Conservation (phyloP, 2,797 vertebrate genomes). For the Urocyon cinereoargenteus region DNA sequence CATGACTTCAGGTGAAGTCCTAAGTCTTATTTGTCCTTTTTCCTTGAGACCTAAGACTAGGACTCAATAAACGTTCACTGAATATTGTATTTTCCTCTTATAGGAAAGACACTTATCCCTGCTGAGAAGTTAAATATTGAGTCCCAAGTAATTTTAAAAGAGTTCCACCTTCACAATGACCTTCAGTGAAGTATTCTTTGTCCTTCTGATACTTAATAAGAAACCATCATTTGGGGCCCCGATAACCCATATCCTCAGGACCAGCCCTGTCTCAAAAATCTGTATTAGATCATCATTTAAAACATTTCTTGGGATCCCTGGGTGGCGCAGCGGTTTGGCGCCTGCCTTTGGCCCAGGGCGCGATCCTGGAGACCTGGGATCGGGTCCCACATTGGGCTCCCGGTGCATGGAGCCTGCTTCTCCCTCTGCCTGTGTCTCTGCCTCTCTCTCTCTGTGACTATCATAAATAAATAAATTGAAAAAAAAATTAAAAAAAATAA, state of each 20-base stretch:
- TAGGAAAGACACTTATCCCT: neutral
- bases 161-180: neutral
- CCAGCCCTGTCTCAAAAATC: neutral
- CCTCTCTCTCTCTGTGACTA: neutral
- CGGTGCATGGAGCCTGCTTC: neutral
- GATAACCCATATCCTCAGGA: neutral
- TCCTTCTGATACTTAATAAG: neutral
- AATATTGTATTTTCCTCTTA: neutral
- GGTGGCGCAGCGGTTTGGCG: neutral
- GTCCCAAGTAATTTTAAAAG: neutral
- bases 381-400: too few species aligned
- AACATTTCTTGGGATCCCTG: neutral
- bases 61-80: neutral
- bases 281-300: neutral
- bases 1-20: neutral
- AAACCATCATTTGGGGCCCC: neutral
- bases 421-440: neutral
- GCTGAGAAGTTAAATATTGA: slow-evolving; percentile 5
- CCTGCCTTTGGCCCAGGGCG: neutral
- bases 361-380: too few species aligned
- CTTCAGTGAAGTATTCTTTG: neutral
- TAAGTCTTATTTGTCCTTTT: neutral
- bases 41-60: neutral
- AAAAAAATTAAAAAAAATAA: too few species aligned
- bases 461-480: too few species aligned